Evolutionary conservation across 2,797 vertebrate species (phyloP), one percentile per base, ranked within the genome.

Genomic region (Alauda arvensis): DNA sequence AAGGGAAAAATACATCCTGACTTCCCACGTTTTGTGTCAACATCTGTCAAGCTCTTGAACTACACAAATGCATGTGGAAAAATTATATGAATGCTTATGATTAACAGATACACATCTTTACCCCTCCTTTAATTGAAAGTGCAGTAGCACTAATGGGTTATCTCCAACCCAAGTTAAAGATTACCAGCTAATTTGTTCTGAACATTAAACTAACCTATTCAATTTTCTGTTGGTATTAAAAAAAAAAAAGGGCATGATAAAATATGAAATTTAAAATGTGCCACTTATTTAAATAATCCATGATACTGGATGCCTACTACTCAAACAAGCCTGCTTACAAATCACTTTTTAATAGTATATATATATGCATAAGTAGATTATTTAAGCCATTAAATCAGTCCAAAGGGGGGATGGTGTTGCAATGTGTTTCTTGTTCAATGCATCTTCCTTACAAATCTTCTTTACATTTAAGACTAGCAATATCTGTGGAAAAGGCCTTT

Each of bases 381-480:
- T 72, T 77, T 71, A 85, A 88, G 39, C 31, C 48, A 90, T 94
- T 92, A 72, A 92, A 18, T 90, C 26, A 70, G 75, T 92, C 31
- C 12, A 60, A 85, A 83, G 81, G 3, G 18, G 3, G 3, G 31
- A 72, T 9, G 18, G 14, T 60, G 4, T 55, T 72, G 49, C 14
- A 6, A 48, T 78, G 25, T 57, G 91, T 95, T 94, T 87, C 75
- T 85, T 57, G 17, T 85, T 93, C 90, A 90, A 45, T 91, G n/a
- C 84, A 90, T 95, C 60, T 94, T 81, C 86, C 9, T 63, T 28
- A 25, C 33, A 85, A 83, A 91, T 80, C 62, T 85, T 91, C 80
- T 86, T 95, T 94, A 90, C 49, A 87, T 91, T 95, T 93, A 90
- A 91, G 60, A 72, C 67, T 66, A 94, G 28, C 81, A 95, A 92